A percentile compares a stretch with the other conserved stretches of the same genome.
Evolutionary conservation across 1,140 invertebrate species (phyloP).

Genomic region (Sycophila sp.): DNA sequence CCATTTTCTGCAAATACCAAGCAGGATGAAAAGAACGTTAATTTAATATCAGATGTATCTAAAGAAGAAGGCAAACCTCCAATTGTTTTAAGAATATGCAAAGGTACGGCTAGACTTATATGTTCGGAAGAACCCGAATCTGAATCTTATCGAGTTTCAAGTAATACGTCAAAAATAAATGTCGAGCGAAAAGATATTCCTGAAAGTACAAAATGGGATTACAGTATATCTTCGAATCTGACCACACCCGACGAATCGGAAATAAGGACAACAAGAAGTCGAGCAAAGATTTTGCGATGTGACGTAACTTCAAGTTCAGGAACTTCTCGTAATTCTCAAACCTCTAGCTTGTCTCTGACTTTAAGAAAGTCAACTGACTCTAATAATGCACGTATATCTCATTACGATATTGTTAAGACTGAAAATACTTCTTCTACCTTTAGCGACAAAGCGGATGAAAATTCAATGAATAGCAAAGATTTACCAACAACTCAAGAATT

Average conservation of each 20-base stretch:
- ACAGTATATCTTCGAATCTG: neutral
- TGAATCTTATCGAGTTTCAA: constrained; percentile 58
- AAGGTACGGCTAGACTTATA: constrained; percentile 71
- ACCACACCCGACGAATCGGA: constrained; percentile 48
- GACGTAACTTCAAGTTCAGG: constrained; percentile 42
- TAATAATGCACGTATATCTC: constrained; percentile 69
- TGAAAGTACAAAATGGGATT: constrained; percentile 19
- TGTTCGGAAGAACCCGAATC: constrained; percentile 51
- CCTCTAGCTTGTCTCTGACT: constrained; percentile 59
- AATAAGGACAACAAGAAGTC: constrained; percentile 59
- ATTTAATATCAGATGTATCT: constrained; percentile 1
- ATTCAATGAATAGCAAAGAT: constrained; percentile 55
- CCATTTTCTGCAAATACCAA: constrained; percentile 41
- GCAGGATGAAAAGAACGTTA: constrained; percentile 16
- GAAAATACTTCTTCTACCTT: constrained; percentile 52
- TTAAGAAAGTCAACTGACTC: constrained; percentile 63
- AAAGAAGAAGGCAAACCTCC: constrained; percentile 71
- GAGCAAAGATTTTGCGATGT: constrained; percentile 57
- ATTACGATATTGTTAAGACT: constrained; percentile 69
- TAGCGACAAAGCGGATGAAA: constrained; percentile 53
- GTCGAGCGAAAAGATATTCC: neutral
- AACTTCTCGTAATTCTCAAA: constrained; percentile 49
- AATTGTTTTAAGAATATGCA: constrained; percentile 75
- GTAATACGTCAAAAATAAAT: constrained; percentile 39
- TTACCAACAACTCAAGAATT: constrained; percentile 62